These are phyloP conservation scores for Oreocharis arfaki DNA, from an alignment of 2,113 vertebrate genomes.

Conservation along the genomic window DNA sequence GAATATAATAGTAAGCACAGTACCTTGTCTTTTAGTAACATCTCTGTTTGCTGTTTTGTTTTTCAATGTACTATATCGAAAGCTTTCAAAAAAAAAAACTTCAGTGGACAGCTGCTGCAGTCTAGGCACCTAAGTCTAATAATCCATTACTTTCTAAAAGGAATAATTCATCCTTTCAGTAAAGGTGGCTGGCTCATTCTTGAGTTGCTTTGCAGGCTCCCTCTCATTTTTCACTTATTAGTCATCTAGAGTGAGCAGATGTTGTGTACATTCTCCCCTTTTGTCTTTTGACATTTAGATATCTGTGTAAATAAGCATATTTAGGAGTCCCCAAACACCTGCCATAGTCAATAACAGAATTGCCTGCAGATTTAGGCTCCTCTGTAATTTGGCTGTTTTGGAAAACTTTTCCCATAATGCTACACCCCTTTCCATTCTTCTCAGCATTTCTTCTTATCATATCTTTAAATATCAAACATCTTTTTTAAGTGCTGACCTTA, in stretches of 20 bases:
- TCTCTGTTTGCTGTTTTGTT: neutral
- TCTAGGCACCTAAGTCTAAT: neutral
- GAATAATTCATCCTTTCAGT: neutral
- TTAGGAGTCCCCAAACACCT: neutral
- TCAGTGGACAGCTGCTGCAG: neutral
- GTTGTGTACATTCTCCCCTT: neutral
- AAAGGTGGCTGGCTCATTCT: neutral
- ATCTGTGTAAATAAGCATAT: neutral
- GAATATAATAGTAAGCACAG: neutral
- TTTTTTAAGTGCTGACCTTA: neutral
- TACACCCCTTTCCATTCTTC: neutral
- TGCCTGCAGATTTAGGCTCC: neutral
- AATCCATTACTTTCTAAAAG: neutral
- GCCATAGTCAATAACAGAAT: neutral
- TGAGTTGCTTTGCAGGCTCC: neutral
- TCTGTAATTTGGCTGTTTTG: neutral
- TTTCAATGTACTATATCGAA: neutral
- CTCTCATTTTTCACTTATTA: neutral
- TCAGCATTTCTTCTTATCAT: neutral
- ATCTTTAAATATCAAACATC: neutral
- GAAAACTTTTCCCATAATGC: neutral
- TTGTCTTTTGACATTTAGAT: neutral
- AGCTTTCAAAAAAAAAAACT: neutral
- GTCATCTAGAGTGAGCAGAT: neutral
- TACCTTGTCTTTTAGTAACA: neutral